Percentiles rank a stretch among this genome's conserved stretches.
These are phyloP conservation scores for Montipora capitata DNA, from an alignment of 92 coral and sea anemone species.

Conservation along the genomic window DNA sequence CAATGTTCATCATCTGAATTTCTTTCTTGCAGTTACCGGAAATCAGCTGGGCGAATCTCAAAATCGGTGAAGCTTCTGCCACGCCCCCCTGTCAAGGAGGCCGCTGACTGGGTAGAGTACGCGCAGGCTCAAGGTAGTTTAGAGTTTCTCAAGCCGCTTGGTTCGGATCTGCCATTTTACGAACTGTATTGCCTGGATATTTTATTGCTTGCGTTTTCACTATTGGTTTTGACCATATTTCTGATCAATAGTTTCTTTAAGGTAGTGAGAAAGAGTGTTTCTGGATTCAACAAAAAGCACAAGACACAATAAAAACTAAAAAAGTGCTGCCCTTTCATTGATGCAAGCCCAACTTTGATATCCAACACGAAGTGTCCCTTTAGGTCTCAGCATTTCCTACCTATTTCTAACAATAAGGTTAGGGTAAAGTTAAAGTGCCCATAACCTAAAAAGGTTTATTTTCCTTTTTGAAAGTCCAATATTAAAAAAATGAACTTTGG, in stretches of 20 bases:
- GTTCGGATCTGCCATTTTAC: constrained; percentile 65
- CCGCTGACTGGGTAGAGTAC: constrained; percentile 72
- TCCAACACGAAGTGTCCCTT: too few species aligned
- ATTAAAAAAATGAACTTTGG: too few species aligned
- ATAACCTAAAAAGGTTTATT: too few species aligned
- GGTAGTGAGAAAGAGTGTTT: neutral
- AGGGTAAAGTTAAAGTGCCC: too few species aligned
- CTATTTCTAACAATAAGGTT: too few species aligned
- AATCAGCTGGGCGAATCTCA: constrained; percentile 43
- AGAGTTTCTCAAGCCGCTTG: constrained; percentile 55
- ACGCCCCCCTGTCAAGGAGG: constrained; percentile 64
- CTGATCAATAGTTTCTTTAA: constrained; percentile 10
- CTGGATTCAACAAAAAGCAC: neutral
- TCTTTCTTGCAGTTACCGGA: constrained; percentile 40
- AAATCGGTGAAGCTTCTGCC: constrained; percentile 43
- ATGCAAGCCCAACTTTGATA: neutral
- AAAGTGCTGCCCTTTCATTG: neutral
- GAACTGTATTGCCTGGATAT: constrained; percentile 61
- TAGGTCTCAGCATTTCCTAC: too few species aligned
- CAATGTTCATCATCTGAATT: neutral
- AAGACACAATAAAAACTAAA: constrained; percentile 20
- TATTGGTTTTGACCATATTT: neutral
- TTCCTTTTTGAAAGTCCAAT: too few species aligned
- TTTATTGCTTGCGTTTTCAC: constrained; percentile 32
- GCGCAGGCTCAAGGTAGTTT: constrained; percentile 63